Base-by-base conservation (phyloP, 2,113 vertebrate genomes). In the Pardalotus punctatus region DNA sequence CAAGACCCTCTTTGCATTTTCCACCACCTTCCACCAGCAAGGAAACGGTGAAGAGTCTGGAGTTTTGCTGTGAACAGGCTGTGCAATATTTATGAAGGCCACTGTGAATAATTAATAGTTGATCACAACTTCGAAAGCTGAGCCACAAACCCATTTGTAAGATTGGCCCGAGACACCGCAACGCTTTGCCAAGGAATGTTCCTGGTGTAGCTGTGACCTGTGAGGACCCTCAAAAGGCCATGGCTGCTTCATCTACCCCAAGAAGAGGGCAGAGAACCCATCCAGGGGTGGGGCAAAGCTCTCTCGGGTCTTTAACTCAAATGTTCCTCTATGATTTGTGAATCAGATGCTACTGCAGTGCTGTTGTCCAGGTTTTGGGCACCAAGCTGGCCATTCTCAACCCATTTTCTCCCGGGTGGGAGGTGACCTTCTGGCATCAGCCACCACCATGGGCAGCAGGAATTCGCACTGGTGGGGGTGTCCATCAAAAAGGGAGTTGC, bases 71-170 rank as follows among this genome's bases (percentile, higher is more conserved):
- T 83, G 91, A 80, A 89, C 70, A 72, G 23, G 54, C 79, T 14
- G 15, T 94, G 90, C 95, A 97, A 86, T 93, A 97, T 96, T 97
- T 80, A 97, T 93, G 96, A 96, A 94, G 87, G 70, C 73, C 77
- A 67, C 43, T 58, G 90, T 97, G 95, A 97, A 98, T 98, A 97
- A 98, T 98, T 97, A 94, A 97, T 62, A 43, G 23, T 16, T 90
- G 70, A 73, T 92, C 40, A 13, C 83, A 93, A 70, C 70, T 94
- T 88, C 28, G 84, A 96, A 94, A 95, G 40, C 81, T 69, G 48
- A 93, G 53, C 54, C 79, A 82, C 50, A 93, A 77, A 70, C 9
- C 10, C 47, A 31, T 69, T 42, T 45, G 40, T 80, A 10, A 85
- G 70, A 40, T 3, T 3, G 18, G 33, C 54, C 31, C 0, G 1